phyloP scores from a whole-genome alignment of 2,797 vertebrate species.

The Balearica regulorum region DNA sequence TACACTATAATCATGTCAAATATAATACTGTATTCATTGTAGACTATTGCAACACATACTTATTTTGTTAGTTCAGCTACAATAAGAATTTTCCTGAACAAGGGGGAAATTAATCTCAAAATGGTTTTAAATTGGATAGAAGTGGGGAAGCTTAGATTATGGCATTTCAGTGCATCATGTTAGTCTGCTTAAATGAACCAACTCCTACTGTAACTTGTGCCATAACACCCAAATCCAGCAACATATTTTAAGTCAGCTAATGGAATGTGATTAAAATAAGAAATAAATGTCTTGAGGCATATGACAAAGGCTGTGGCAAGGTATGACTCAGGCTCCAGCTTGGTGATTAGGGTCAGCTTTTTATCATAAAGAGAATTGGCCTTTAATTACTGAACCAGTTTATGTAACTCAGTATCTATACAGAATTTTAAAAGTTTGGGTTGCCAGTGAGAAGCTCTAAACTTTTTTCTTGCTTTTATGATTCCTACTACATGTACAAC shows the following conservation, averaged over 20 bases:
- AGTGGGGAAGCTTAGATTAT: not conserved
- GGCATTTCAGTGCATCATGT: not conserved
- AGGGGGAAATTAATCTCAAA: not conserved
- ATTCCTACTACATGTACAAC: not conserved
- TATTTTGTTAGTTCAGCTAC: not conserved
- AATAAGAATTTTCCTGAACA: not conserved
- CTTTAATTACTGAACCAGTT: not conserved
- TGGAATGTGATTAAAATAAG: not conserved
- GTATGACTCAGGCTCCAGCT: not conserved
- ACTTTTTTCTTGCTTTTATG: not conserved
- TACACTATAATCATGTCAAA: not conserved
- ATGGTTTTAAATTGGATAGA: not conserved
- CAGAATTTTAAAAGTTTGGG: not conserved
- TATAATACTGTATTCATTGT: not conserved
- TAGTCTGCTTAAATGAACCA: not conserved
- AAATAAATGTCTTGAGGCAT: not conserved
- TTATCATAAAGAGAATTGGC: not conserved
- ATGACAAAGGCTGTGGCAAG: not conserved
- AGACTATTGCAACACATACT: not conserved
- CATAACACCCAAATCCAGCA: not conserved
- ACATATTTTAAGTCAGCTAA: not conserved
- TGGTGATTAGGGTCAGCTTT: not conserved
- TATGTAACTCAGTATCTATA: not conserved
- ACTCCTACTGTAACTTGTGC: not conserved
- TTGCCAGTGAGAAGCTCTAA: not conserved